phyloP scores from a whole-genome alignment of 2,113 vertebrate genomes.

The Pelmatolapia mariae region DNA sequence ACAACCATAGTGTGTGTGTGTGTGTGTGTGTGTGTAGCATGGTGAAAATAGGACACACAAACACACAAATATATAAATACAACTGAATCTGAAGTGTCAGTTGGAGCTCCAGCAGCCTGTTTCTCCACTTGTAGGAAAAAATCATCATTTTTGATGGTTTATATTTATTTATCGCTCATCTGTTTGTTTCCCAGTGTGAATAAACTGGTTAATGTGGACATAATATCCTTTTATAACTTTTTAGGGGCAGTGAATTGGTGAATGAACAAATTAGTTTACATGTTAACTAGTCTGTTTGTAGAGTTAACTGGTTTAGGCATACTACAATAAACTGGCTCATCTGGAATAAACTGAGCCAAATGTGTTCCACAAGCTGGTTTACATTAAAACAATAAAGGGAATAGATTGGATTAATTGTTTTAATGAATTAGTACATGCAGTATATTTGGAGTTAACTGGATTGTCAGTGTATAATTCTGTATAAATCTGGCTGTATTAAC shows the following conservation, averaged over 20 bases:
- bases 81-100: background rate
- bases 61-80: background rate
- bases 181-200: background rate
- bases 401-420: background rate
- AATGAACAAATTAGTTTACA: background rate
- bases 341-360: background rate
- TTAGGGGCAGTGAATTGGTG: background rate
- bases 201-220: background rate
- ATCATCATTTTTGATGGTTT: background rate
- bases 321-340: background rate
- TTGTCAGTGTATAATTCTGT: background rate
- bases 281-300: background rate
- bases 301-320: background rate
- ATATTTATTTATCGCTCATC: background rate
- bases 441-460: background rate
- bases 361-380: background rate
- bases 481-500: background rate
- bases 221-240: background rate
- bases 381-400: background rate
- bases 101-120: background rate
- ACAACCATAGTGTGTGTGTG: background rate
- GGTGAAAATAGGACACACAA: conserved; percentile 12
- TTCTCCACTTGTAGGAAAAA: background rate
- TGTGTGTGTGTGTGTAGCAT: background rate
- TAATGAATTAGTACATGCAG: background rate